Conservation (phyloP, 2,797 vertebrate species). For the Loriculus beryllinus region DNA sequence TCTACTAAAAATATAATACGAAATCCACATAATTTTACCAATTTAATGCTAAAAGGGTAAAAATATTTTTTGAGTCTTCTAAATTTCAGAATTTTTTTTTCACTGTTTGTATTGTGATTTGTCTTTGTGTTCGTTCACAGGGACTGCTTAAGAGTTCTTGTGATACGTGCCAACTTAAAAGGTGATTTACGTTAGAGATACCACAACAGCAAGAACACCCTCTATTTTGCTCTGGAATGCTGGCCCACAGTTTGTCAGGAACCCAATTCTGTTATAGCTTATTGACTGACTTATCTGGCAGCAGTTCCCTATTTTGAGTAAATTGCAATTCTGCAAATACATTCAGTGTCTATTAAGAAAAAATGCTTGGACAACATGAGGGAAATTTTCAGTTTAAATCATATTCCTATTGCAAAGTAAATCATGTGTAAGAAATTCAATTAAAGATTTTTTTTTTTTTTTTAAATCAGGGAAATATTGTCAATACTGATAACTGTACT, state of each 20-base stretch:
- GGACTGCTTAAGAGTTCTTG: background rate
- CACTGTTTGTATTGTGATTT: background rate
- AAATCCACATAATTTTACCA: background rate
- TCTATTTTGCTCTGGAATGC: background rate
- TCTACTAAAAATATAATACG: background rate
- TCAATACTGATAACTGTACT: background rate
- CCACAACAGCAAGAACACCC: background rate
- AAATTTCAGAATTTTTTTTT: background rate
- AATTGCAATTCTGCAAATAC: background rate
- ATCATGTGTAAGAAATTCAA: background rate
- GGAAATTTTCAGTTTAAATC: slow-evolving; percentile 50
- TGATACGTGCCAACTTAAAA: slow-evolving; percentile 27
- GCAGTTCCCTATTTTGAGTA: background rate
- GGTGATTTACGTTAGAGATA: background rate
- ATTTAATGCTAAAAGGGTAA: background rate
- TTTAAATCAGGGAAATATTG: background rate
- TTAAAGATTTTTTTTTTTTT: background rate
- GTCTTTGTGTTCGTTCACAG: background rate
- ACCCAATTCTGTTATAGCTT: background rate
- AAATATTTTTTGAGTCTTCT: background rate
- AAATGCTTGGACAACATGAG: background rate
- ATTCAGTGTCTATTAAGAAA: background rate
- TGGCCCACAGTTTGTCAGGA: background rate
- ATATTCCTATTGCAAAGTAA: background rate
- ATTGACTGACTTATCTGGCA: background rate